Percentiles rank a stretch among this genome's conserved stretches.
Evolutionary conservation across 2,888 invertebrate species (phyloP).

Genomic region (Leptopilina myrica): DNA sequence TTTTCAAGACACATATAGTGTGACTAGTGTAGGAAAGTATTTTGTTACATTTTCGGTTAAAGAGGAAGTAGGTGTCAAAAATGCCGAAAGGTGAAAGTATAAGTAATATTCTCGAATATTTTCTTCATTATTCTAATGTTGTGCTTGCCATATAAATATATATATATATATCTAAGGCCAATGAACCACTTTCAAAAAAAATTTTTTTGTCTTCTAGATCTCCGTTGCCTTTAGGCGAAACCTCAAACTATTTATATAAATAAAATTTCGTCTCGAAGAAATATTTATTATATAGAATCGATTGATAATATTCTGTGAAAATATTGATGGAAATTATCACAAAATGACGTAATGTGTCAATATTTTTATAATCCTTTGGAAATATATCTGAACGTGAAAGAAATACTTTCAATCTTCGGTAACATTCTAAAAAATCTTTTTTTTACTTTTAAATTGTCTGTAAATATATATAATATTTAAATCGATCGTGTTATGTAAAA

Average conservation of each 20-base stretch:
- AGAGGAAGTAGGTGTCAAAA: conserved; percentile 19
- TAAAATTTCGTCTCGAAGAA: neutral
- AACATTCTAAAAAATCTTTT: neutral
- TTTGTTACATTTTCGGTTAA: neutral
- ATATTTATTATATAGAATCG: neutral
- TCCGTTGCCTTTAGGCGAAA: neutral
- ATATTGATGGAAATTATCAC: neutral
- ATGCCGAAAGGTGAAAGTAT: conserved; percentile 14
- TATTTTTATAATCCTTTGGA: neutral
- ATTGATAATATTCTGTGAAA: conserved; percentile 6
- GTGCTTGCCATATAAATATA: neutral
- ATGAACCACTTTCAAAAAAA: conserved; percentile 9
- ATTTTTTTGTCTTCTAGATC: neutral
- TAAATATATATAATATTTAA: neutral
- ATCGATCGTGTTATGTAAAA: neutral
- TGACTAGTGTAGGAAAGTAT: neutral
- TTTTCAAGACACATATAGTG: neutral
- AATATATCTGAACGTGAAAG: neutral
- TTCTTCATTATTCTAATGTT: conserved; percentile 9
- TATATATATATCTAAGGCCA: neutral
- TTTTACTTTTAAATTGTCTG: neutral
- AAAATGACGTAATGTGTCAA: neutral
- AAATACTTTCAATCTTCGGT: conserved; percentile 8
- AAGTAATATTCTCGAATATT: conserved; percentile 13
- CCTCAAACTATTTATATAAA: neutral